Evolutionary conservation across 2,797 vertebrate species (phyloP).

Genomic region (Botia kubotai): DNA sequence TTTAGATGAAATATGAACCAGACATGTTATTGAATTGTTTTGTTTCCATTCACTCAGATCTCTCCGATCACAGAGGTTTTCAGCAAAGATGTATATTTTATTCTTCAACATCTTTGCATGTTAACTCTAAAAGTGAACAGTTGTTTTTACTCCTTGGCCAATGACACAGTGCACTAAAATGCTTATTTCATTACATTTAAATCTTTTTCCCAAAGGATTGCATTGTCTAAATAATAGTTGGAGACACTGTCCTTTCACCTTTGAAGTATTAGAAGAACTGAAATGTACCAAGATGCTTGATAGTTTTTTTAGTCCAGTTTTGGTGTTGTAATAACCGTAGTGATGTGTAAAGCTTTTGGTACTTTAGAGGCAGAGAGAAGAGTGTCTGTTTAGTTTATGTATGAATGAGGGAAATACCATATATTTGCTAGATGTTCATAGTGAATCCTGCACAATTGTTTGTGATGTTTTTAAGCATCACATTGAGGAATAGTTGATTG

Average conservation of each 20-base stretch:
- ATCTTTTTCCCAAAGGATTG: neutral
- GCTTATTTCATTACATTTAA: neutral
- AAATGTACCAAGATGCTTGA: slow-evolving; percentile 31
- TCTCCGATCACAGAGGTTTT: neutral
- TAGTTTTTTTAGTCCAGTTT: slow-evolving; percentile 47
- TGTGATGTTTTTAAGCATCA: slow-evolving; percentile 18
- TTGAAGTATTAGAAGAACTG: neutral
- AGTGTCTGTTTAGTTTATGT: neutral
- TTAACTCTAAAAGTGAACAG: neutral
- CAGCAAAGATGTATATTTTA: neutral
- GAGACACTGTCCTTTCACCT: slow-evolving; percentile 17
- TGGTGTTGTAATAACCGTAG: slow-evolving; percentile 41
- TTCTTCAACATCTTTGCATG: slow-evolving; percentile 8
- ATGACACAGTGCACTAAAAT: slow-evolving; percentile 9
- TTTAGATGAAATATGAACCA: neutral
- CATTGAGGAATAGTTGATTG: slow-evolving; percentile 10
- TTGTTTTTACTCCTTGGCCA: neutral
- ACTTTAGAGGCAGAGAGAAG: slow-evolving; percentile 21
- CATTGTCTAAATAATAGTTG: neutral
- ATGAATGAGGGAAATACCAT: slow-evolving; percentile 3
- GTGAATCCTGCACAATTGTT: slow-evolving; percentile 41
- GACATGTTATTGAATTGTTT: neutral
- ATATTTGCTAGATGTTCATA: slow-evolving; percentile 18
- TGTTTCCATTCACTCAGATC: neutral
- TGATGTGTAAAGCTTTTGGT: slow-evolving; percentile 42